Base-by-base conservation (phyloP, 2,888 invertebrate species). In the Phortica okadai region DNA sequence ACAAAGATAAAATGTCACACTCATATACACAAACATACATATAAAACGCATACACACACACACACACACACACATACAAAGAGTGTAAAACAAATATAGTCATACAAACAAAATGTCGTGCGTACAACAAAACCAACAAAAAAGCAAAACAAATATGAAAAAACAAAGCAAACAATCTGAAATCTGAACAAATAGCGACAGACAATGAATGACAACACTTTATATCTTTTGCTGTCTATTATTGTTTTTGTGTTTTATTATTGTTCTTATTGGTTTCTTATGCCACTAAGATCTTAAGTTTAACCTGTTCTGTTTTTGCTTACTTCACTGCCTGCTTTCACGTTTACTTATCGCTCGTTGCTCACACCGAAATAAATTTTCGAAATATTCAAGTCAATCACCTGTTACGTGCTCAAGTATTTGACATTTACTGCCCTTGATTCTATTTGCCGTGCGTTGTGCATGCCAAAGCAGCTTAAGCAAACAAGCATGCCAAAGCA, bases 1-100 rank as follows among this genome's bases (percentile, higher is more conserved):
- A 89, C 89, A 89, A 83, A 89, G 90, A 89, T 89, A 89, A 89
- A 88, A 90, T 82, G 89, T 84, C 85, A 88, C 79, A 81, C 77
- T 78, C 80, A 78, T 74, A 74, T 74, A 66, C 73, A 77, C 58
- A 77, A 4, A 59, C 75, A 66, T 70, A 77, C 58, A 77, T 54
- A 66, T 76, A 76, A 69, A 69, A 74, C 66, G 75, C 44, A 76
- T 56, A 75, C 54, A 75, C 67, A 77, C 54, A 3, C 59, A 77
- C 54, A 3, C 59, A 67, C 41, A 66, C 59, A 56, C n/a, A 67
- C 67, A 67, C 41, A 66, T 73, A 73, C 21, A 6, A 6, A 21
- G 25, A 59, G 41, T 66, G 58, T 16, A 58, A 41, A 33, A 66
- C 64, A 66, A 41, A 66, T 66, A 41, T 41, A 33, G 33, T 33